Percentiles rank a stretch among this genome's conserved stretches.
Conservation (phyloP, 2,888 invertebrate species). For the Mycalesis mineus region DNA sequence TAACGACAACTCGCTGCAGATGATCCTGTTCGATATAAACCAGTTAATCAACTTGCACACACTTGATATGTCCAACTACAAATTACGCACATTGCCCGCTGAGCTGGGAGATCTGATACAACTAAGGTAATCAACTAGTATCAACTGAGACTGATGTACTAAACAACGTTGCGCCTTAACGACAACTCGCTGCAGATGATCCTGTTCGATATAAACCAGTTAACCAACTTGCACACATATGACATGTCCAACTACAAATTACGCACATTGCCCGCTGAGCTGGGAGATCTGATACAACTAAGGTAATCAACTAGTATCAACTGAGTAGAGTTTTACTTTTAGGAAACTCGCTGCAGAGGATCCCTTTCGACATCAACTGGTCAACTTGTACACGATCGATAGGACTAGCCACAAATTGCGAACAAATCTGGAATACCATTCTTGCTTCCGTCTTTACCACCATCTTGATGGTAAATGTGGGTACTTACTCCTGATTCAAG, state of each 20-base stretch:
- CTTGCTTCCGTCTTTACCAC: too few species aligned
- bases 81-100: slow-evolving; percentile 94
- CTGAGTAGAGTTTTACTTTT: slow-evolving; percentile 81
- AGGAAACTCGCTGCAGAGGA: slow-evolving; percentile 94
- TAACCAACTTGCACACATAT: slow-evolving; percentile 90
- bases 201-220: slow-evolving; percentile 91
- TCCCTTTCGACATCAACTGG: slow-evolving; percentile 80
- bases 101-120: slow-evolving; percentile 98
- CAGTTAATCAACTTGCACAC: slow-evolving; percentile 89
- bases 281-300: slow-evolving; percentile 96
- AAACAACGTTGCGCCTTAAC: slow-evolving; percentile 83
- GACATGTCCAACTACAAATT: slow-evolving; percentile 97
- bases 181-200: slow-evolving; percentile 95
- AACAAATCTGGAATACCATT: too few species aligned
- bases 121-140: slow-evolving; percentile 81
- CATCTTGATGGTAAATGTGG: too few species aligned
- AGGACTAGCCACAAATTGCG: slow-evolving; percentile 96
- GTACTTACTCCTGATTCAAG: too few species aligned
- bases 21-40: slow-evolving; percentile 94
- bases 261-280: slow-evolving; percentile 94
- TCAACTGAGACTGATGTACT: too few species aligned
- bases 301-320: slow-evolving; percentile 87
- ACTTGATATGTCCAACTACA: slow-evolving; percentile 96
- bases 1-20: slow-evolving; percentile 95
- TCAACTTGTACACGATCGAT: slow-evolving; percentile 84